phyloP scores from a whole-genome alignment of 2,113 vertebrate species.

The Macrotis lagotis region DNA sequence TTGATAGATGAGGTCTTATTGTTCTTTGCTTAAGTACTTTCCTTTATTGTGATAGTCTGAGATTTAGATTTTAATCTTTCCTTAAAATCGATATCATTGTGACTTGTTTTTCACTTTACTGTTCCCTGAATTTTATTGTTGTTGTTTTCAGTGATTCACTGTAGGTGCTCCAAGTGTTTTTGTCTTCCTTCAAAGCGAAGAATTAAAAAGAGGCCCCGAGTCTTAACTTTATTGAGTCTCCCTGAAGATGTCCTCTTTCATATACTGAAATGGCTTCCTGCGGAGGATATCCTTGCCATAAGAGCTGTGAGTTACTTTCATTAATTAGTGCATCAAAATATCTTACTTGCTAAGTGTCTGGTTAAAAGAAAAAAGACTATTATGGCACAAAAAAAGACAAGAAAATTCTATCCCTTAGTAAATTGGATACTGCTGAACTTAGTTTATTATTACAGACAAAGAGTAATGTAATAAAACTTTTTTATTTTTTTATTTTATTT shows the following conservation, averaged over 20 bases:
- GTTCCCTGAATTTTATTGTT: not conserved
- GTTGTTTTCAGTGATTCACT: conserved; percentile 87
- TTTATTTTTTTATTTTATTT: too few relatives aligned
- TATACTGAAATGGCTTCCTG: conserved; percentile 93
- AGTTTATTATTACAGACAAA: not conserved
- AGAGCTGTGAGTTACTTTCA: conserved; percentile 89
- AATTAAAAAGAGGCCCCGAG: conserved; percentile 87
- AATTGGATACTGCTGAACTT: not conserved
- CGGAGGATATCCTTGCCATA: conserved; percentile 92
- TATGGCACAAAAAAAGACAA: not conserved
- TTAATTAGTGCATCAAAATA: not conserved
- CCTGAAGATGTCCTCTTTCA: conserved; percentile 95
- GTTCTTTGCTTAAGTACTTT: not conserved
- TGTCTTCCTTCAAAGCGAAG: conserved; percentile 88
- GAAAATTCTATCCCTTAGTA: not conserved
- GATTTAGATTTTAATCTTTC: not conserved
- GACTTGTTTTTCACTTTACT: not conserved
- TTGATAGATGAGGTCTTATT: not conserved
- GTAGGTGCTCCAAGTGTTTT: conserved; percentile 95
- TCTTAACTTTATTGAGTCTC: conserved; percentile 89
- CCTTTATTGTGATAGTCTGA: not conserved
- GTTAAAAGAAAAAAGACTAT: not conserved
- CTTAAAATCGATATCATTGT: not conserved
- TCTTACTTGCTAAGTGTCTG: not conserved
- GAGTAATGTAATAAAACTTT: not conserved